Percentiles rank a stretch among this genome's conserved stretches.
Evolutionary conservation across 2,113 vertebrate species (phyloP).

Genomic region (Craseonycteris thonglongyai): DNA sequence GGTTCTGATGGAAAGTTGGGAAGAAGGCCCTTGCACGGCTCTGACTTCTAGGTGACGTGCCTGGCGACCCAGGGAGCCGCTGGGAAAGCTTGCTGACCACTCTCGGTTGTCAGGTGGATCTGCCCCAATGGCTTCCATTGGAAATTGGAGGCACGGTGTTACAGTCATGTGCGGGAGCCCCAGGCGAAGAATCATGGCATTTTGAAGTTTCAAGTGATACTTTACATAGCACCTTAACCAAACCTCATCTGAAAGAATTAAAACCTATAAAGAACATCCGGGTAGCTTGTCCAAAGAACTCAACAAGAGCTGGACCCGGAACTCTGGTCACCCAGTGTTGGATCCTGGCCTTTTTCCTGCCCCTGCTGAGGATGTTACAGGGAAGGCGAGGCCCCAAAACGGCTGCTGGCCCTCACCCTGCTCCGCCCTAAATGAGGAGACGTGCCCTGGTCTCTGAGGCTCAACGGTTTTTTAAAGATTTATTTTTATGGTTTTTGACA

Average conservation of each 20-base stretch:
- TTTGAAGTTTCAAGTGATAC: neutral
- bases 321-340: neutral
- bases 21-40: neutral
- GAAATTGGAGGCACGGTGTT: constrained; percentile 41
- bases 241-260: neutral
- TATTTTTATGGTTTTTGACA: too few relatives aligned
- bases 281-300: neutral
- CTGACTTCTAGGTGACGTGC: neutral
- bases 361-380: neutral
- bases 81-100: neutral
- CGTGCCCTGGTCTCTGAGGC: neutral
- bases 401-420: neutral
- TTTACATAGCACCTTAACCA: neutral
- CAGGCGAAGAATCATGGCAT: neutral
- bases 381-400: neutral
- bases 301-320: neutral
- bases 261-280: neutral
- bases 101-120: constrained; percentile 9
- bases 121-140: neutral
- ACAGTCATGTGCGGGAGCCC: neutral
- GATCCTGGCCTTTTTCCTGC: neutral
- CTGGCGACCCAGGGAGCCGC: neutral
- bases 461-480: too few relatives aligned
- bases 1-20: neutral
- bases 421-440: neutral